Evolutionary conservation across 92 coral and sea anemone genomes (phyloP).

Genomic region (Porites rus): DNA sequence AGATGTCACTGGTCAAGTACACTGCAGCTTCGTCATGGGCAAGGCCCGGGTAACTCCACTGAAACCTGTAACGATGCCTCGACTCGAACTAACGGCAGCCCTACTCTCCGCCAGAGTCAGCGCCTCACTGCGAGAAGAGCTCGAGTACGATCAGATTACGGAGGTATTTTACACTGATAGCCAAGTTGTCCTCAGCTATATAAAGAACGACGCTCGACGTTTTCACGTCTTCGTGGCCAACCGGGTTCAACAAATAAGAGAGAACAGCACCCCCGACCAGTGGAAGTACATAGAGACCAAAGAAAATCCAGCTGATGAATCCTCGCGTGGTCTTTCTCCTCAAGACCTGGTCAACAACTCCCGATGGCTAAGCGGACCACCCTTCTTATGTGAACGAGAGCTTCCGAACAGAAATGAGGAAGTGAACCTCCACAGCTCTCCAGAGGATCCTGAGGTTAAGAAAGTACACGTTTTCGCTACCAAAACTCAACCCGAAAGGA

Average conservation of each 20-base stretch:
- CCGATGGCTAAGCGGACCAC: constrained; percentile 50
- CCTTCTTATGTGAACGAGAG: constrained; percentile 43
- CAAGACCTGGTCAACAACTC: constrained; percentile 17
- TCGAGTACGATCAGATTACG: constrained; percentile 2
- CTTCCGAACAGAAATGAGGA: not conserved
- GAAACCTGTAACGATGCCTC: too few relatives aligned
- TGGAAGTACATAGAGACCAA: constrained; percentile 55
- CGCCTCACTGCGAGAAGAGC: constrained; percentile 7
- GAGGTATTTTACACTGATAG: constrained; percentile 59
- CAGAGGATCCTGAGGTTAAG: constrained; percentile 44
- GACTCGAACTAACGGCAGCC: constrained; percentile 18
- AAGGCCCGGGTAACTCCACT: too few relatives aligned
- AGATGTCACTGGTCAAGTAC: constrained; percentile 14
- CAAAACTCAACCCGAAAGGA: not conserved
- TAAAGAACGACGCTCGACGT: constrained; percentile 18
- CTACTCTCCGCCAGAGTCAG: constrained; percentile 29
- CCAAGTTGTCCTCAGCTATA: constrained; percentile 50
- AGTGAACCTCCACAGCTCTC: not conserved
- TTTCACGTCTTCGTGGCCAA: constrained; percentile 58
- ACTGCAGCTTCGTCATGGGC: constrained; percentile 34
- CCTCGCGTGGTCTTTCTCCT: constrained; percentile 41
- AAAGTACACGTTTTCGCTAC: not conserved
- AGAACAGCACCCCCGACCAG: constrained; percentile 30
- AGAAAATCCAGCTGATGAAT: constrained; percentile 53
- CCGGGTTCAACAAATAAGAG: constrained; percentile 53